Evolutionary conservation across 1,140 invertebrate genomes (phyloP).

Genomic region (Venturia canescens): DNA sequence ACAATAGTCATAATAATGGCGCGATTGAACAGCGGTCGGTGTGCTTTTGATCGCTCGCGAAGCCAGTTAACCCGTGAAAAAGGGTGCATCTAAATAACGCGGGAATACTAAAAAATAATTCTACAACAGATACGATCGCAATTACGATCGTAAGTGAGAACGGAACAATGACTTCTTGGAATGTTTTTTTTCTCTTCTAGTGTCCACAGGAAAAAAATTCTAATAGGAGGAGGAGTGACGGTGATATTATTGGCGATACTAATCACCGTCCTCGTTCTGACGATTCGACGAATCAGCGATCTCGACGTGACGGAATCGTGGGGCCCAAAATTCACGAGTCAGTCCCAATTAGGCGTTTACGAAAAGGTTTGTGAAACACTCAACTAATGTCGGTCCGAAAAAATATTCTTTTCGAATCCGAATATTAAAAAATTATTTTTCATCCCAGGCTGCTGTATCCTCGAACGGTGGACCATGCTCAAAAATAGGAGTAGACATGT

Average conservation of each 20-base stretch:
- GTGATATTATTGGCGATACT: conserved; percentile 33
- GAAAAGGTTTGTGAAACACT: neutral
- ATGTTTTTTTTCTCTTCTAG: neutral
- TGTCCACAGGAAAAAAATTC: neutral
- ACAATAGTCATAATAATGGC: too few species aligned
- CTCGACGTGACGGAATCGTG: neutral
- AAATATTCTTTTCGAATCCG: too few species aligned
- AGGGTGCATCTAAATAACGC: too few species aligned
- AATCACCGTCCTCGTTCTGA: conserved; percentile 51
- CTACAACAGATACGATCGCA: too few species aligned
- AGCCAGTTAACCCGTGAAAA: too few species aligned
- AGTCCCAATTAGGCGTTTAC: conserved; percentile 53
- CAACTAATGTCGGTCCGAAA: too few species aligned
- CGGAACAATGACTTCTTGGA: neutral
- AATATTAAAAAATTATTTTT: neutral
- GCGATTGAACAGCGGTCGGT: too few species aligned
- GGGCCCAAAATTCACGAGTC: conserved; percentile 36
- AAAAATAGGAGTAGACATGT: conserved; percentile 74
- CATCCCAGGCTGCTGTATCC: conserved; percentile 65
- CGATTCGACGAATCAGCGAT: conserved; percentile 17
- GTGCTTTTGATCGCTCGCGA: too few species aligned
- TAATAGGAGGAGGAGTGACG: neutral
- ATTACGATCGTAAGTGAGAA: too few species aligned
- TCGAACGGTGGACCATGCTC: conserved; percentile 72
- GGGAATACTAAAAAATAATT: too few species aligned